Conservation (phyloP, 2,888 invertebrate genomes). For the Trilocha varians region DNA sequence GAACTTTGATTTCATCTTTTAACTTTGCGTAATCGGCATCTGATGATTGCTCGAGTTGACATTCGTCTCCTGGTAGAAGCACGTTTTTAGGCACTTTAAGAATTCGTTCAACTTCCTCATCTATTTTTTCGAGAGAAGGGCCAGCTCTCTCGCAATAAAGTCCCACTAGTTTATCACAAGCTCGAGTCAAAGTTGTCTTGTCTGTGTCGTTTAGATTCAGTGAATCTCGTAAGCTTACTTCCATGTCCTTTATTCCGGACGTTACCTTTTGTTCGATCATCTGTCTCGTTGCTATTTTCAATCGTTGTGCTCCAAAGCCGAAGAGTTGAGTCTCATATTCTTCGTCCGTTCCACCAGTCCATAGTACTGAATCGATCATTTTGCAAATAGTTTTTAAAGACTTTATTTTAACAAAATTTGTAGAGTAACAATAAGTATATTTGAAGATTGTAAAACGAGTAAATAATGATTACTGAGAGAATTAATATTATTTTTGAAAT, state of each 20-base stretch:
- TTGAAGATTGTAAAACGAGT: too few relatives aligned
- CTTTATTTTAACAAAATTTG: too few relatives aligned
- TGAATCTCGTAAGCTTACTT: slow-evolving; percentile 43
- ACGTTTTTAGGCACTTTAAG: slow-evolving; percentile 52
- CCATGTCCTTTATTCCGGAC: slow-evolving; percentile 52
- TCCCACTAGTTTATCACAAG: slow-evolving; percentile 51
- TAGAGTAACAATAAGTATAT: too few relatives aligned
- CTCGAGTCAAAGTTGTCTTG: slow-evolving; percentile 40
- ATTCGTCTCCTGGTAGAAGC: slow-evolving; percentile 53
- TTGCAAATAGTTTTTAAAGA: slow-evolving; percentile 8
- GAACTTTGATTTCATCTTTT: slow-evolving; percentile 42
- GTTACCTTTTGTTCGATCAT: slow-evolving; percentile 62
- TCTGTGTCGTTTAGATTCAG: slow-evolving; percentile 55
- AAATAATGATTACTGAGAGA: too few relatives aligned
- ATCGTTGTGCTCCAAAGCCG: slow-evolving; percentile 58
- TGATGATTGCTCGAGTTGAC: slow-evolving; percentile 42
- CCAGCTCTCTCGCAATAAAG: slow-evolving; percentile 54
- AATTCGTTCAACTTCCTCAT: slow-evolving; percentile 50
- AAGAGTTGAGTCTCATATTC: slow-evolving; percentile 67
- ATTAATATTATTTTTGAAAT: too few relatives aligned
- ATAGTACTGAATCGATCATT: slow-evolving; percentile 49
- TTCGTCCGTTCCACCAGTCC: slow-evolving; percentile 58
- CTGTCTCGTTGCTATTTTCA: slow-evolving; percentile 58
- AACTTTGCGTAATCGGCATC: slow-evolving; percentile 47
- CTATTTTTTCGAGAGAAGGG: slow-evolving; percentile 43